phyloP scores from a whole-genome alignment of 1,140 invertebrate species.

The Macrosteles quadrilineatus region DNA sequence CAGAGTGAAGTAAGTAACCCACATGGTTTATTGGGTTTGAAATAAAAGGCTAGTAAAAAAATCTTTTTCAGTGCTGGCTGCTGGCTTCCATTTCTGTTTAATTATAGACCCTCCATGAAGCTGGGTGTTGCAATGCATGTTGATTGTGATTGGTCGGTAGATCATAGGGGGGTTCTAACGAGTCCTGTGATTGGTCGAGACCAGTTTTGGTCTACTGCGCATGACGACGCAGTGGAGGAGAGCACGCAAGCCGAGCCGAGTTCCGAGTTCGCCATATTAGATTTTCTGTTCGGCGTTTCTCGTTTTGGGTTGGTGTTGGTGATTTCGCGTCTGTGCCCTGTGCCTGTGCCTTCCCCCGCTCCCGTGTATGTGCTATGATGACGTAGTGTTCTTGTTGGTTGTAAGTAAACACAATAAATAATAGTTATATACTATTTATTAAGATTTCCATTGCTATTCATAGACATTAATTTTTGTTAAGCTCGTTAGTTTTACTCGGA shows the following conservation, averaged over 20 bases:
- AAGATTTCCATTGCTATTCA: no score
- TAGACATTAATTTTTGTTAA: no score
- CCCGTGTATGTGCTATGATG: no score
- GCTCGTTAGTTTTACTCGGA: no score
- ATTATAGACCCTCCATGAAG: conserved; percentile 10
- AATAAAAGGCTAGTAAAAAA: conserved; percentile 8
- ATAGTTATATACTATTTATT: no score
- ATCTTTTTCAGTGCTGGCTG: not conserved
- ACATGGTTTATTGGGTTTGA: conserved; percentile 5
- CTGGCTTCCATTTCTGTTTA: conserved; percentile 11
- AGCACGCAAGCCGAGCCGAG: conserved; percentile 5
- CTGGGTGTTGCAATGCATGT: not conserved
- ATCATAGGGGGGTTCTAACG: not conserved
- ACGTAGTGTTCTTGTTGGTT: no score
- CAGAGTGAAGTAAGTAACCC: not conserved
- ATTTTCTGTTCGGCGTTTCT: conserved; percentile 16
- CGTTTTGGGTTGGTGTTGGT: not conserved
- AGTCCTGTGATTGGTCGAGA: not conserved
- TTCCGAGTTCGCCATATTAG: conserved; percentile 19
- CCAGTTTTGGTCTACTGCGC: conserved; percentile 20
- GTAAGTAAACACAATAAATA: no score
- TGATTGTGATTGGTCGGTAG: not conserved
- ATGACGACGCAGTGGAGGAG: not conserved
- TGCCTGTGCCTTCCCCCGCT: no score
- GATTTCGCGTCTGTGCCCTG: not conserved